Evolutionary conservation across 2,888 invertebrate genomes (phyloP).

Genomic region (Epistrophe grossulariae): DNA sequence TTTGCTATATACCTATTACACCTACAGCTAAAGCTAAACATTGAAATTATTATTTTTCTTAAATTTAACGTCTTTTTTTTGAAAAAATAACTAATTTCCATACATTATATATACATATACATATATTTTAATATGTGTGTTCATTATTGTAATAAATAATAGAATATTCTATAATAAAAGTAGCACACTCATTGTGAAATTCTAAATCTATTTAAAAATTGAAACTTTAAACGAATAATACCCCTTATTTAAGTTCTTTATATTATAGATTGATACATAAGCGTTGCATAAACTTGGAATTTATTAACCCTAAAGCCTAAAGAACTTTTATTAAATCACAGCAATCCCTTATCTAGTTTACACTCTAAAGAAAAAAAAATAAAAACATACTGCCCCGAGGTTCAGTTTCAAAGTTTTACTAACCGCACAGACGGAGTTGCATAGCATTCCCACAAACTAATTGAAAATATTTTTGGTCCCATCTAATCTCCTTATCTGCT

Average conservation of each 20-base stretch:
- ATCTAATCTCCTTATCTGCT: conserved; percentile 71
- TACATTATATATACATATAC: too few relatives aligned
- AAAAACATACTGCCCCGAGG: conserved; percentile 32
- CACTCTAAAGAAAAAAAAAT: conserved; percentile 38
- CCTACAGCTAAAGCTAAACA: too few relatives aligned
- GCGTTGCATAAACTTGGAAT: neutral
- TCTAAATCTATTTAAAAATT: neutral
- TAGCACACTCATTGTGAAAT: too few relatives aligned
- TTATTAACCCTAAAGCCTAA: conserved; percentile 14
- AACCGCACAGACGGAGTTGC: conserved; percentile 51
- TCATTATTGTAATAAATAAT: too few relatives aligned
- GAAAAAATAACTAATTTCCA: too few relatives aligned
- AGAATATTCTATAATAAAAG: too few relatives aligned
- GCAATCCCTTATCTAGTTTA: conserved; percentile 47
- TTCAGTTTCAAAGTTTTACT: conserved; percentile 15
- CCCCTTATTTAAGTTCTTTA: neutral
- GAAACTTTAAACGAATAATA: neutral
- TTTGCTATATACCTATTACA: too few relatives aligned
- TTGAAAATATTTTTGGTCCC: conserved; percentile 72
- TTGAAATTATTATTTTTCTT: too few relatives aligned
- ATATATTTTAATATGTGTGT: too few relatives aligned
- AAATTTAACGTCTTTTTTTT: too few relatives aligned
- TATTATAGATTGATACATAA: neutral
- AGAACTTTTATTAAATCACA: conserved; percentile 42
- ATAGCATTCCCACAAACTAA: conserved; percentile 54